Percentiles rank a stretch among this genome's conserved stretches.
These are phyloP conservation scores for Atherinosoma microstoma DNA, from an alignment of 2,797 vertebrate genomes.

Conservation along the genomic window DNA sequence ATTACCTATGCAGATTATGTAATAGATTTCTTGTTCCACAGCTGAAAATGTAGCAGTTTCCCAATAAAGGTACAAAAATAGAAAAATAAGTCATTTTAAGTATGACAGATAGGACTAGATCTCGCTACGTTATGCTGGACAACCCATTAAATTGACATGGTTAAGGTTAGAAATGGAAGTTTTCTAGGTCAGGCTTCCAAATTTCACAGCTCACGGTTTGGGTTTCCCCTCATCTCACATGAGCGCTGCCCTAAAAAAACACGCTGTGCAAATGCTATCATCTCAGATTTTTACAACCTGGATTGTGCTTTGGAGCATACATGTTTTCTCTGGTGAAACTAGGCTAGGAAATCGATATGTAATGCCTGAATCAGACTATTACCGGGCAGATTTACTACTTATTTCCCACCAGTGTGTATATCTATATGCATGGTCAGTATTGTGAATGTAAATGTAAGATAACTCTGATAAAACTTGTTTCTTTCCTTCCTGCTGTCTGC, in stretches of 20 bases:
- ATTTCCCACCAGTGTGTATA: background rate
- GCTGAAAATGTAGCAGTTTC: background rate
- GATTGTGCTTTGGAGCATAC: background rate
- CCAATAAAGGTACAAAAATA: background rate
- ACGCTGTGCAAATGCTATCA: too few species aligned
- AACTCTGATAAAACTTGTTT: slow-evolving; percentile 1
- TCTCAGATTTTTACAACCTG: background rate
- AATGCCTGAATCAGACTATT: too few species aligned
- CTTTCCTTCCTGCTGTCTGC: slow-evolving; percentile 59
- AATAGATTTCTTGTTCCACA: too few species aligned
- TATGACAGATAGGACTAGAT: too few species aligned
- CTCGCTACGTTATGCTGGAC: too few species aligned
- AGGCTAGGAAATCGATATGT: too few species aligned
- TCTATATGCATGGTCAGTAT: background rate
- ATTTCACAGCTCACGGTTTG: background rate
- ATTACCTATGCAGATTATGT: background rate
- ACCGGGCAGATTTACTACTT: background rate
- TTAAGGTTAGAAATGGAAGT: background rate
- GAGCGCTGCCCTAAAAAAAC: background rate
- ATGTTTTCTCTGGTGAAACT: too few species aligned
- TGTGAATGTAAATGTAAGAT: background rate
- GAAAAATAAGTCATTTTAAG: background rate
- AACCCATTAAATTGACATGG: too few species aligned
- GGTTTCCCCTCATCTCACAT: background rate
- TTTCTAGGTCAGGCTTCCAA: background rate